Evolutionary conservation across 2,888 invertebrate species (phyloP), one percentile per base, ranked within the genome.

Genomic region (Epistrophella euchroma): DNA sequence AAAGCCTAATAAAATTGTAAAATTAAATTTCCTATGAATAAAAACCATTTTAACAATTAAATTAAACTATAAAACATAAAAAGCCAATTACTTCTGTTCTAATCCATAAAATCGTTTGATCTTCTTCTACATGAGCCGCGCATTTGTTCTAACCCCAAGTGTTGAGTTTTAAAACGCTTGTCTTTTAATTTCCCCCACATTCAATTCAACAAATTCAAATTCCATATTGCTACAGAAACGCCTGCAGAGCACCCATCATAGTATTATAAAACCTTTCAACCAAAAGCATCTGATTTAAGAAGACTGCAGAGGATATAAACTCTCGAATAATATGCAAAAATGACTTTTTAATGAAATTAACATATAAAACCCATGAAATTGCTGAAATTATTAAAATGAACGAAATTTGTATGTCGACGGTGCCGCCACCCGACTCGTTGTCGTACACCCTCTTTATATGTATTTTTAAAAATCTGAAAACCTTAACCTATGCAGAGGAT

Each of bases 311-410:
- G 35, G 43, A 5, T 47, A 50, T 47, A 77, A 70, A 64, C 35
- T 70, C 43, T 15, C 7, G 28, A 58, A 74, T 52, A 73, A 76
- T 76, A 85, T 82, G 86, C 86, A 82, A 86, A 79, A 82, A 86
- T 82, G 86, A 71, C 81, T 66, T 86, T 86, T 86, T 86, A 86
- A 86, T 86, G 86, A 86, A 86, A 86, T 86, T 86, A 86, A 86
- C 82, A 86, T 86, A 82, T 82, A 86, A 86, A 78, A 62, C 45
- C 86, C 86, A 86, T 86, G 86, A 86, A 86, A 86, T 86, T 86
- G 82, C 58, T 86, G 74, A 82, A 86, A 86, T 86, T 86, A 86
- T 86, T 82, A 82, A 86, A 86, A 82, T 78, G 82, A 82, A 52
- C 52, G 28, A 70, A 28, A 47, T 45, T 52, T 15, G 2, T 52